Conservation (phyloP, 2,113 vertebrate genomes). For the Vicugna pacos region DNA sequence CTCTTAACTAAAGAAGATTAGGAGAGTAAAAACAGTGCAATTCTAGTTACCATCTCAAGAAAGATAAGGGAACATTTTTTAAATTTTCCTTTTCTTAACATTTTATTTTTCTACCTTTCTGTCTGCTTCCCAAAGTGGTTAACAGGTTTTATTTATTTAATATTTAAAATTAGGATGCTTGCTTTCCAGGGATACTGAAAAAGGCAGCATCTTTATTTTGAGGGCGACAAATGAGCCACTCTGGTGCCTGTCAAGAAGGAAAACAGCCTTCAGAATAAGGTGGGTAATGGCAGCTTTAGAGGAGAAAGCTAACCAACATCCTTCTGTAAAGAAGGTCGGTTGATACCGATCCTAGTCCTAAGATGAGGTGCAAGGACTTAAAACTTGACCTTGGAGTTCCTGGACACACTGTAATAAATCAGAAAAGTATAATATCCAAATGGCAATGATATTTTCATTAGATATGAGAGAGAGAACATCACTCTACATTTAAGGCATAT, state of each 20-base stretch:
- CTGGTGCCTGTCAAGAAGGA: neutral
- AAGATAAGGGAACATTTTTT: neutral
- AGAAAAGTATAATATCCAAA: neutral
- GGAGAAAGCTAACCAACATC: neutral
- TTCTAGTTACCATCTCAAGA: neutral
- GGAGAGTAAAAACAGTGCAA: neutral
- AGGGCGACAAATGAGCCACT: neutral
- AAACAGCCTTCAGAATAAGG: neutral
- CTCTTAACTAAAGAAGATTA: neutral
- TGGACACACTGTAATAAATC: neutral
- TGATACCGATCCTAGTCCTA: neutral
- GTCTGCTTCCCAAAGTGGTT: neutral
- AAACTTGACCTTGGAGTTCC: neutral
- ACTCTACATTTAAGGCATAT: neutral
- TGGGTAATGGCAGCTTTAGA: neutral
- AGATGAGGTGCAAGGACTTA: neutral
- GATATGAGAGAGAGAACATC: neutral
- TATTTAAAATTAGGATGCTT: slow-evolving; percentile 29
- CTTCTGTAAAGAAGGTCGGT: neutral
- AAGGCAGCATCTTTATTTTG: slow-evolving; percentile 26
- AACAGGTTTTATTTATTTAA: neutral
- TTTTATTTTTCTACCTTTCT: slow-evolving; percentile 5
- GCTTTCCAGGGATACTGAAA: neutral
- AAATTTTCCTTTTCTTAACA: neutral
- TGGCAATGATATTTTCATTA: neutral